A percentile compares a stretch with the other conserved stretches of the same genome.
Evolutionary conservation across 2,797 vertebrate species (phyloP).

Genomic region (Pipistrellus nathusii): DNA sequence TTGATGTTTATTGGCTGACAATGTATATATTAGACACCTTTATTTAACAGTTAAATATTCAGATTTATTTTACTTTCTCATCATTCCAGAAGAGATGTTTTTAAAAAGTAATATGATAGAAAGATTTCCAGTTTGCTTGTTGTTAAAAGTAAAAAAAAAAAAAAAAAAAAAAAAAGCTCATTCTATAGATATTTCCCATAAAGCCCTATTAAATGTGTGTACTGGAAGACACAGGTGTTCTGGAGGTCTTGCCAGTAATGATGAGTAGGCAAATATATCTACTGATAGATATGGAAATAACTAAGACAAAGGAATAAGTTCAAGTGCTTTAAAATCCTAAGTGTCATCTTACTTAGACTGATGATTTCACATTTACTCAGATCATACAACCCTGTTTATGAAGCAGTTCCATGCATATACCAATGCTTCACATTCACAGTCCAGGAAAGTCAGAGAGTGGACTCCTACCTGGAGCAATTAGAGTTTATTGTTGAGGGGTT

Average conservation of each 20-base stretch:
- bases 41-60: not conserved
- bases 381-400: not conserved
- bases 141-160: not conserved
- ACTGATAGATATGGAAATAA: slow-evolving; percentile 27
- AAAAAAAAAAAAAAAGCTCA: not conserved
- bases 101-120: not conserved
- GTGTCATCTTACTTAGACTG: slow-evolving; percentile 16
- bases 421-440: not conserved
- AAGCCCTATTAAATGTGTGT: not conserved
- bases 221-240: not conserved
- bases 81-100: not conserved
- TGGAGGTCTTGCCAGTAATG: slow-evolving; percentile 4
- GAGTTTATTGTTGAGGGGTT: not conserved
- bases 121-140: not conserved
- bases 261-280: not conserved
- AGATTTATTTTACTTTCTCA: not conserved
- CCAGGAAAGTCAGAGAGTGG: not conserved
- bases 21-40: not conserved
- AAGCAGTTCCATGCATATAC: not conserved
- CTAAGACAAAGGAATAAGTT: slow-evolving; percentile 8
- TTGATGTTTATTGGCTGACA: not conserved
- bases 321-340: not conserved
- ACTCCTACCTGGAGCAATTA: not conserved
- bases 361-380: slow-evolving; percentile 9
- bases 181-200: slow-evolving; percentile 10